A percentile compares a stretch with the other conserved stretches of the same genome.
Conservation (phyloP, 2,797 vertebrate species). For the Tachyglossus aculeatus region DNA sequence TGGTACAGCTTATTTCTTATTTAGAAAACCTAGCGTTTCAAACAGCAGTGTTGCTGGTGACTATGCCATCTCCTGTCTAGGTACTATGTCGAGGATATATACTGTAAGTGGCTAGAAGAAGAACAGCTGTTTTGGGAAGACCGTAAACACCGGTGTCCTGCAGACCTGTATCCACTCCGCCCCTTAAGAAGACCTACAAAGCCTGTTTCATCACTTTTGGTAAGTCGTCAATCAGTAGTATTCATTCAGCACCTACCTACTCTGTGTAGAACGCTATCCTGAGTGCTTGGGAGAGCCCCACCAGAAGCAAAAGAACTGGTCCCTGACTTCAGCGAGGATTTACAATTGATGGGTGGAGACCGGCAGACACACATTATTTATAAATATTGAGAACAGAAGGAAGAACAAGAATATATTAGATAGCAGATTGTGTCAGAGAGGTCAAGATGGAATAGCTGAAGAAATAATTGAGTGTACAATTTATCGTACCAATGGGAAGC, state of each 20-base stretch:
- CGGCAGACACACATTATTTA: too few relatives aligned
- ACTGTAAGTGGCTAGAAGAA: slow-evolving; percentile 81
- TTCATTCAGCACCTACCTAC: too few relatives aligned
- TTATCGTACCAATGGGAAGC: too few relatives aligned
- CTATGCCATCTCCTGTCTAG: slow-evolving; percentile 39
- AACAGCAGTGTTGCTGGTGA: not conserved
- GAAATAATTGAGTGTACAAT: too few relatives aligned
- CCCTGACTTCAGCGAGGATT: too few relatives aligned
- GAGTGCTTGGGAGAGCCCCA: fast-evolving
- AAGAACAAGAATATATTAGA: too few relatives aligned
- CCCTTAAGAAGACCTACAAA: slow-evolving; percentile 77
- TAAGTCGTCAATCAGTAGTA: slow-evolving; percentile 63
- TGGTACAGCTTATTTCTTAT: not conserved
- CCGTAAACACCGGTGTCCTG: slow-evolving; percentile 65
- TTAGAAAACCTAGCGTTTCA: fast-evolving
- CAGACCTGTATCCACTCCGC: slow-evolving; percentile 45
- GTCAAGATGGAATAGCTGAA: too few relatives aligned
- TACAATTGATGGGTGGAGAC: too few relatives aligned
- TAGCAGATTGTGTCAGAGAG: too few relatives aligned
- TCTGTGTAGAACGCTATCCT: not conserved
- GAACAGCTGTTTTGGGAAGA: slow-evolving; percentile 80
- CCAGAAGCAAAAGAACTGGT: too few relatives aligned
- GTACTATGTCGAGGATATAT: slow-evolving; percentile 82
- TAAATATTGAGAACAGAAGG: too few relatives aligned
- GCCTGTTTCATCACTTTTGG: slow-evolving; percentile 76